Evolutionary conservation across 2,888 invertebrate species (phyloP).

Genomic region (Muschampia staudingeri): DNA sequence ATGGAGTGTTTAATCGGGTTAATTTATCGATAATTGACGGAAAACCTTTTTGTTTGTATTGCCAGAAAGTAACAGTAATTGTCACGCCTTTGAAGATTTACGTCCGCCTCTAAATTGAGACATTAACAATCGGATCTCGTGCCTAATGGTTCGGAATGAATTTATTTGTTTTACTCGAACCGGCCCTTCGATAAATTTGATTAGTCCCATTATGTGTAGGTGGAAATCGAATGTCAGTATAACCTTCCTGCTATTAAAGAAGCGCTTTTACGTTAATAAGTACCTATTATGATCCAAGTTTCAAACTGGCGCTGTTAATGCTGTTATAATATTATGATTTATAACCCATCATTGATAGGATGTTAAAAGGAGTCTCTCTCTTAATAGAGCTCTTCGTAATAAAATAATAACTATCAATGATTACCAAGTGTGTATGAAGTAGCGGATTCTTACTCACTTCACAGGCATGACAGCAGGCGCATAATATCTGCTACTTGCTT

Average conservation of each 20-base stretch:
- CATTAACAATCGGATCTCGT: constrained; percentile 91
- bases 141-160: constrained; percentile 91
- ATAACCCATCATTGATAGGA: not conserved
- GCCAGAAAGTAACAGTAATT: constrained; percentile 91
- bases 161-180: constrained; percentile 89
- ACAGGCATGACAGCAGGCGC: no score
- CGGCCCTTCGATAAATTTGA: constrained; percentile 84
- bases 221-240: constrained; percentile 76
- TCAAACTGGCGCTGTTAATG: not conserved
- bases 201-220: constrained; percentile 72
- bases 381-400: no score
- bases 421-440: not conserved
- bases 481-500: no score
- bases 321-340: not conserved
- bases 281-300: constrained; percentile 1
- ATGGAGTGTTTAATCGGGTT: constrained; percentile 90
- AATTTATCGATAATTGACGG: constrained; percentile 92
- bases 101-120: constrained; percentile 91
- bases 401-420: not conserved
- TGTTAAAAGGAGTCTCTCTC: no score
- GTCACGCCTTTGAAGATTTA: constrained; percentile 92
- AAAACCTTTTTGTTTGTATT: constrained; percentile 91
- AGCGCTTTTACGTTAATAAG: constrained; percentile 24
- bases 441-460: not conserved
- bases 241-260: constrained; percentile 56